These are phyloP conservation scores for Acanthurus tractus DNA, from an alignment of 2,797 vertebrate species.

Conservation along the genomic window DNA sequence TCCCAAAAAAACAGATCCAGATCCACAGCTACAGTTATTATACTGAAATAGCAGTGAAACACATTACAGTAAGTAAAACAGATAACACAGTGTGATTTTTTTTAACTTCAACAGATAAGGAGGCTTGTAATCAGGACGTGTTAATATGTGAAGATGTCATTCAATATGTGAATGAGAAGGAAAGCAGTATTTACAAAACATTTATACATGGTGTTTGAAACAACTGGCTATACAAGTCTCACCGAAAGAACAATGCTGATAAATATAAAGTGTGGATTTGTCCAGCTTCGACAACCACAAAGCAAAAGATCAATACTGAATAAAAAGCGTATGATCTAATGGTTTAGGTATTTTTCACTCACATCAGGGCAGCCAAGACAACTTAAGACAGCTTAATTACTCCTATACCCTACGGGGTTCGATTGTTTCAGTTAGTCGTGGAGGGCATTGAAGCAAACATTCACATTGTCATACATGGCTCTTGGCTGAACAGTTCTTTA, in stretches of 20 bases:
- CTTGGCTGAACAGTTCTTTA: constrained; percentile 41
- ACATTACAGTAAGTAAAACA: constrained; percentile 38
- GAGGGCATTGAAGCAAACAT: constrained; percentile 68
- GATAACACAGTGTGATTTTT: constrained; percentile 18
- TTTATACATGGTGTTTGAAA: constrained; percentile 11
- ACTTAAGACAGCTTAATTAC: constrained; percentile 5
- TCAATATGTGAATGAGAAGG: not conserved
- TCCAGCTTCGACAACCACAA: constrained; percentile 26
- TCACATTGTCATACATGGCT: constrained; percentile 71
- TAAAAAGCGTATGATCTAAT: not conserved
- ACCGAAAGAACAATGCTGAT: constrained; percentile 34
- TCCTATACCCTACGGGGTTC: constrained; percentile 4
- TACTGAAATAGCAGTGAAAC: constrained; percentile 32
- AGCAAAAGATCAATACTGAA: constrained; percentile 34
- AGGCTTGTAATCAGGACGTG: constrained; percentile 18
- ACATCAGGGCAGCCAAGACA: constrained; percentile 21
- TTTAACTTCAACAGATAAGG: constrained; percentile 2
- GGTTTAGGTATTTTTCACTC: not conserved
- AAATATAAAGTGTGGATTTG: constrained; percentile 37
- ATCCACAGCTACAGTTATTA: constrained; percentile 29
- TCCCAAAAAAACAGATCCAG: constrained; percentile 43
- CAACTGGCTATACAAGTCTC: not conserved
- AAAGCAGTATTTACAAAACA: constrained; percentile 49
- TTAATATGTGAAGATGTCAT: constrained; percentile 12
- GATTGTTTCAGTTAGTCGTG: constrained; percentile 33